A percentile compares a stretch with the other conserved stretches of the same genome.
Conservation (phyloP, 2,888 invertebrate genomes). For the Clostera curtula region DNA sequence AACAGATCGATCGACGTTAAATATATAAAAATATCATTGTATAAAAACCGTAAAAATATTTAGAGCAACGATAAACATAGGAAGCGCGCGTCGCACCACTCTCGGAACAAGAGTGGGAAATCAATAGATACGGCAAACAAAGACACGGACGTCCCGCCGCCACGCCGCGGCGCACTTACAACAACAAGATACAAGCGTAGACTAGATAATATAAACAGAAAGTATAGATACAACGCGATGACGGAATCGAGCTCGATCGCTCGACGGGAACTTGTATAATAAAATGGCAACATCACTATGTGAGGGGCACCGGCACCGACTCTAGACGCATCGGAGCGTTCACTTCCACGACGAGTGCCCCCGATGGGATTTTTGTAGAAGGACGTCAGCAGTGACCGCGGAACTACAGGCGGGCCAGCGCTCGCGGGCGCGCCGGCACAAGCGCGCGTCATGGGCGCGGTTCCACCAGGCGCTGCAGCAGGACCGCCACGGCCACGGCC, state of each 20-base stretch:
- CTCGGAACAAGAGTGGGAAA: slow-evolving; percentile 35
- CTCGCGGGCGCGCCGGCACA: slow-evolving; percentile 49
- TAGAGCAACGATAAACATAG: slow-evolving; percentile 33
- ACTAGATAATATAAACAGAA: slow-evolving; percentile 58
- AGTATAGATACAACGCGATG: slow-evolving; percentile 37
- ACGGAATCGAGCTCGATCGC: slow-evolving; percentile 32
- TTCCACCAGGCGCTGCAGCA: slow-evolving; percentile 74
- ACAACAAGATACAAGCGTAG: slow-evolving; percentile 53
- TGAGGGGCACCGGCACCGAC: too few relatives aligned
- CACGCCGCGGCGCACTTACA: slow-evolving; percentile 28
- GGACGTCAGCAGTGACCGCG: too few relatives aligned
- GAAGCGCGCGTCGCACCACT: slow-evolving; percentile 42
- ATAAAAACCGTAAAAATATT: slow-evolving; percentile 36
- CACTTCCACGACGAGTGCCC: too few relatives aligned
- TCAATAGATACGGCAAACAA: slow-evolving; percentile 32
- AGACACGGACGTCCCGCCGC: slow-evolving; percentile 31
- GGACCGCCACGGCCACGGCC: slow-evolving; percentile 76
- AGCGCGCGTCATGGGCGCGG: slow-evolving; percentile 65
- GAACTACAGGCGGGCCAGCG: slow-evolving; percentile 45
- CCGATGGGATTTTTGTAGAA: too few relatives aligned
- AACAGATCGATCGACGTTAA: slow-evolving; percentile 48
- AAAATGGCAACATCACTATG: slow-evolving; percentile 38
- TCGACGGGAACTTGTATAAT: slow-evolving; percentile 37
- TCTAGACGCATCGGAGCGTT: too few relatives aligned
- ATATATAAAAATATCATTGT: slow-evolving; percentile 43